phyloP scores from a whole-genome alignment of 2,797 vertebrate genomes.

The Clarias platycephalus region DNA sequence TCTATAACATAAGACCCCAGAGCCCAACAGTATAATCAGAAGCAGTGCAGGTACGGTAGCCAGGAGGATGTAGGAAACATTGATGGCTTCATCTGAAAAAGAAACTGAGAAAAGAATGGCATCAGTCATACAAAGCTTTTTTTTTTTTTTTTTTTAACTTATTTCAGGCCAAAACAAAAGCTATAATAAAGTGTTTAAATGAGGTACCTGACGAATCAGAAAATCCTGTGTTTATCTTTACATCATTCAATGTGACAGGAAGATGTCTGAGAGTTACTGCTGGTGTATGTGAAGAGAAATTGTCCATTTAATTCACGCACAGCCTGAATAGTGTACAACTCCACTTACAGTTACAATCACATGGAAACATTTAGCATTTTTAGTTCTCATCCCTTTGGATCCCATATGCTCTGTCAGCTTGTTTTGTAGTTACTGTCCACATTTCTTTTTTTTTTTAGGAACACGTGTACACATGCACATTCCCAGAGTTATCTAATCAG shows the following conservation, averaged over 20 bases:
- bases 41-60: slow-evolving; percentile 79
- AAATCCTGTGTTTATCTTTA: slow-evolving; percentile 67
- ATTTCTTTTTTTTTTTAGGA: not conserved
- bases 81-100: slow-evolving; percentile 71
- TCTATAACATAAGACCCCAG: slow-evolving; percentile 79
- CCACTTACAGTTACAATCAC: not conserved
- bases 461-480: not conserved
- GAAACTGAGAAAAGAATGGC: slow-evolving; percentile 61
- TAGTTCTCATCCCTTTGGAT: not conserved
- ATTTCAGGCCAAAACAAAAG: not conserved
- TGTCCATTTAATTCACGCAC: not conserved
- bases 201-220: slow-evolving; percentile 79
- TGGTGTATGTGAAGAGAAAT: slow-evolving; percentile 51
- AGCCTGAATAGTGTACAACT: too few species aligned
- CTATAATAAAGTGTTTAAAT: not conserved
- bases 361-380: not conserved
- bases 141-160: not conserved
- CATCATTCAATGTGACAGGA: slow-evolving; percentile 67
- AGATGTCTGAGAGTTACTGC: slow-evolving; percentile 64
- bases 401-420: not conserved
- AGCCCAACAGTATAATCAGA: slow-evolving; percentile 72
- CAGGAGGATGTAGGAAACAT: slow-evolving; percentile 82
- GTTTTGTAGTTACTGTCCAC: too few species aligned
- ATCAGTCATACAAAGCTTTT: not conserved
- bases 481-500: not conserved